A percentile compares a stretch with the other conserved stretches of the same genome.
Evolutionary conservation across 2,888 invertebrate genomes (phyloP).

Genomic region (Blera fallax): DNA sequence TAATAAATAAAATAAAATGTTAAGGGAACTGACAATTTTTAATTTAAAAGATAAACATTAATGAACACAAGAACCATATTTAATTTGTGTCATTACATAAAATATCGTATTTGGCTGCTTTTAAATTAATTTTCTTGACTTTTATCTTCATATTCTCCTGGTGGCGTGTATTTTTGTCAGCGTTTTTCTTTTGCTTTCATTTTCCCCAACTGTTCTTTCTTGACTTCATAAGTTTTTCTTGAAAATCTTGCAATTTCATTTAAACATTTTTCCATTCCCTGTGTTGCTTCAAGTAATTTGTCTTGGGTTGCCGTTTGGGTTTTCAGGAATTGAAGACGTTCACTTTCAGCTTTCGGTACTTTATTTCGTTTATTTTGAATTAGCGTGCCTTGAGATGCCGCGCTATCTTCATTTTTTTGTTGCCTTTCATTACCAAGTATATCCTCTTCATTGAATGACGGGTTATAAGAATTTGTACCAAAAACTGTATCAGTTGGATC

Average conservation of each 20-base stretch:
- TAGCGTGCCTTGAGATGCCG: too few species aligned
- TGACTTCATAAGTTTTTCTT: too few species aligned
- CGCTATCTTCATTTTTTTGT: background rate
- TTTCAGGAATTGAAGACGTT: background rate
- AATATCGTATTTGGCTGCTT: background rate
- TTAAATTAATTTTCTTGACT: background rate
- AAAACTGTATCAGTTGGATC: too few species aligned
- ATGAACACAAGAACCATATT: background rate
- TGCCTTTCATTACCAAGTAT: background rate
- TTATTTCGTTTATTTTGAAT: background rate
- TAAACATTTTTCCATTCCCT: background rate
- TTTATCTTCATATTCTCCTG: background rate
- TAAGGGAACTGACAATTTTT: too few species aligned
- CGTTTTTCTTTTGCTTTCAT: too few species aligned
- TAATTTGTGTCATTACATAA: background rate
- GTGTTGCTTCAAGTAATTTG: background rate
- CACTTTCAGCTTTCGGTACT: background rate
- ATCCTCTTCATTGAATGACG: too few species aligned
- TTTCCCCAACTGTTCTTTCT: too few species aligned
- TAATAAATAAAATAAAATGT: background rate
- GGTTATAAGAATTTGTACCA: background rate
- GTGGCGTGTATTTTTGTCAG: too few species aligned
- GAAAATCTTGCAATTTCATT: background rate
- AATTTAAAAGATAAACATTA: background rate
- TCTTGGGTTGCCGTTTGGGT: background rate